Evolutionary conservation across 2,113 vertebrate genomes (phyloP).

Genomic region (Brachionichthys hirsutus): DNA sequence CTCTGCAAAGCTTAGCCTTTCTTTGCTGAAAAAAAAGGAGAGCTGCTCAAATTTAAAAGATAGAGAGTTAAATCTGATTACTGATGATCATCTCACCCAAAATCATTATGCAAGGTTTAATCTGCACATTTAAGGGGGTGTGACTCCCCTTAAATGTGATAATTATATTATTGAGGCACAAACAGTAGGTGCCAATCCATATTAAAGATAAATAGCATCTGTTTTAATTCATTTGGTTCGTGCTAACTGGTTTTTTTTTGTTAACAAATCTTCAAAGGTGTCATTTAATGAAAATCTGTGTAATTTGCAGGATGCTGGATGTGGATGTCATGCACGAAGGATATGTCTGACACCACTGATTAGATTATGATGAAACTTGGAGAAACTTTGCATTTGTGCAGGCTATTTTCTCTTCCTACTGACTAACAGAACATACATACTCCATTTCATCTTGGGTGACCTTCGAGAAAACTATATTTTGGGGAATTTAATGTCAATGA

Average conservation of each 20-base stretch:
- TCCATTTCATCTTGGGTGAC: too few relatives aligned
- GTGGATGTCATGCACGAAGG: constrained; percentile 24
- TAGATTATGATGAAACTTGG: constrained; percentile 38
- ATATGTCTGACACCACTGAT: constrained; percentile 28
- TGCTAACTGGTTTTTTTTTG: background rate
- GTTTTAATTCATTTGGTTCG: too few relatives aligned
- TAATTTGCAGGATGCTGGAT: background rate
- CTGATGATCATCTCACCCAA: too few relatives aligned
- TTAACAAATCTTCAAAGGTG: constrained; percentile 2
- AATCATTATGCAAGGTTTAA: constrained; percentile 4
- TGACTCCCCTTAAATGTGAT: too few relatives aligned
- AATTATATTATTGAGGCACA: too few relatives aligned
- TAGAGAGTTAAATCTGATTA: too few relatives aligned
- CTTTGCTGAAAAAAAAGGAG: constrained; percentile 6
- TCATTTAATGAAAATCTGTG: too few relatives aligned
- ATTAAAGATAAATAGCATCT: too few relatives aligned
- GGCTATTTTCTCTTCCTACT: constrained; percentile 4
- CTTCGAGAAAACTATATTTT: too few relatives aligned
- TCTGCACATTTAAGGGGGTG: too few relatives aligned
- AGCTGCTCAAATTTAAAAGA: background rate
- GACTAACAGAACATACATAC: background rate
- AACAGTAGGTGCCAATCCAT: too few relatives aligned
- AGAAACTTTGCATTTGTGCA: constrained; percentile 14
- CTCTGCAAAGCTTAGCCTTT: constrained; percentile 45
- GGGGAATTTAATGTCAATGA: too few relatives aligned